Base-by-base conservation (phyloP, 2,888 invertebrate species). In the Drosophila leonis region DNA sequence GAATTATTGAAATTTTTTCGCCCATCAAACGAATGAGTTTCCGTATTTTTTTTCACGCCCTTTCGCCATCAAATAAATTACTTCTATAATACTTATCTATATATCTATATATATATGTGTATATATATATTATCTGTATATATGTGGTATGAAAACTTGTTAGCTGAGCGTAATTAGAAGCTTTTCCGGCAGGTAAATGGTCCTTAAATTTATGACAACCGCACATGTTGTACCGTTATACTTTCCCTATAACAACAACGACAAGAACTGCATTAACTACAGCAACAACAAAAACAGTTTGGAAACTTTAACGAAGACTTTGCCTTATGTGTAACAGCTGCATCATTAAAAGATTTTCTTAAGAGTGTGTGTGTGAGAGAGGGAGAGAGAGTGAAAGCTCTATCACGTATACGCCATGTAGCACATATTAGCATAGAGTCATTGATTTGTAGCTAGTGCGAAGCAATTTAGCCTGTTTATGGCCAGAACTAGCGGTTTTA, bases 201-300 rank as follows among this genome's bases (percentile, higher is more conserved):
- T 49, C 82, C 69, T 85, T 85, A 90, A 88, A 88, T 85, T 85
- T 85, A 85, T 85, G 85, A 90, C 89, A 89, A 73, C 87, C 85
- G 82, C 90, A 85, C 71, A 70, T 85, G 90, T 73, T 90, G 63
- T 66, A 13, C 49, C 82, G 65, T 44, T 54, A 46, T 18, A 49
- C 18, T 49, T 33, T 33, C 31, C 78, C 83, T 68, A 35, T 35
- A 54, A 37, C 27, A 65, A 42, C 56, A 55, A 39, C 46, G 54
- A 10, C 51, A 24, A 27, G 27, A 31, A 18, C 29, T 51, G 51
- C 63, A 20, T 41, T 39, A 70, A 57, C 59, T 59, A 24, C 33
- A 69, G 52, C 65, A 61, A 39, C 33, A 44, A 8, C 44, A 42
- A 37, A 55, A 46, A 63, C 13, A n/a, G 72, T 70, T 62, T 60